Evolutionary conservation across 92 coral and sea anemone species (phyloP).

Genomic region (Umimayanthus chanpuru): DNA sequence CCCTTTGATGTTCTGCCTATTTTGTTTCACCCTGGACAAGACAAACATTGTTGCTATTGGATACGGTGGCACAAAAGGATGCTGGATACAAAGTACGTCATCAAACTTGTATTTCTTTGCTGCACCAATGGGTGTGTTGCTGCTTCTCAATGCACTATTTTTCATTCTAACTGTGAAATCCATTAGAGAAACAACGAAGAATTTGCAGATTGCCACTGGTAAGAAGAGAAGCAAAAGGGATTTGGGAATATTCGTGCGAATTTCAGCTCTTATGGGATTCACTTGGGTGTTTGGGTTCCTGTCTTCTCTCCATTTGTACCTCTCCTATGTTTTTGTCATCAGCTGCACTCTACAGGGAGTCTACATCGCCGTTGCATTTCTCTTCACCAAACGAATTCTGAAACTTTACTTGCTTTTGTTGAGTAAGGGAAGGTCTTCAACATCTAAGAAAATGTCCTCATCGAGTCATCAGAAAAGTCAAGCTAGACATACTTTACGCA

Average conservation of each 20-base stretch:
- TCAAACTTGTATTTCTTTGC: constrained; percentile 49
- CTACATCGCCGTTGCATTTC: constrained; percentile 47
- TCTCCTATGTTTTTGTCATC: constrained; percentile 45
- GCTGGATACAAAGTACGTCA: constrained; percentile 56
- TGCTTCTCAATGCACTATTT: constrained; percentile 35
- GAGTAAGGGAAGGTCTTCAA: no score
- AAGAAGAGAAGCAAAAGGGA: constrained; percentile 22
- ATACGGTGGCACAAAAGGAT: constrained; percentile 55
- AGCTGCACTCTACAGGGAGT: constrained; percentile 38
- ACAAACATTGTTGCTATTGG: constrained; percentile 52
- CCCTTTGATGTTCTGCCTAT: constrained; percentile 52
- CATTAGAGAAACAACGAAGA: constrained; percentile 10
- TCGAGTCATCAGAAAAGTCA: no score
- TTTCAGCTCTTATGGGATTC: no score
- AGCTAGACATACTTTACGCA: no score
- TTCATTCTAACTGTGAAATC: constrained; percentile 60
- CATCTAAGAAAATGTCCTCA: no score
- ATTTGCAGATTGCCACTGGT: constrained; percentile 34
- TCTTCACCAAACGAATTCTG: constrained; percentile 29
- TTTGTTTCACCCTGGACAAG: constrained; percentile 59
- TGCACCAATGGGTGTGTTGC: no score
- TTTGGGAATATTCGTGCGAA: no score
- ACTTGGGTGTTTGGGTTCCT: constrained; percentile 64
- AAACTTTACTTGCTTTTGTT: background rate
- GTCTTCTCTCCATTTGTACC: constrained; percentile 8